Evolutionary conservation across 2,888 invertebrate species (phyloP), one percentile per base, ranked within the genome.

Genomic region (Meganola albula): DNA sequence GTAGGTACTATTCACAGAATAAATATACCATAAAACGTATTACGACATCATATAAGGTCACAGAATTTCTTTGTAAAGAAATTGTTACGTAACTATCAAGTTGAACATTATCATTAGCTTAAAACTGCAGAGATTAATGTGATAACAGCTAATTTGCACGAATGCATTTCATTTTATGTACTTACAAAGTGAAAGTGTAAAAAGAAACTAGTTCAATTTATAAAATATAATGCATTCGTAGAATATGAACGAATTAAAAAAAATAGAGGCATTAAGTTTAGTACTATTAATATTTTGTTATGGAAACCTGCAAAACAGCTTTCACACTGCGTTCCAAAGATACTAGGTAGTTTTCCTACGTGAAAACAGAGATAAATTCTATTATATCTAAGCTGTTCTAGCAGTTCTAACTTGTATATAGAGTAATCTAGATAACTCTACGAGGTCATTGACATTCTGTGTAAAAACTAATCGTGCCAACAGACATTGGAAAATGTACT

Each of bases 11-110:
- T 48, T 36, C 34, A 27, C 30, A 31, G 44, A 44, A 48, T 48
- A 42, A 39, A 42, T 43, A 35, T 36, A 37, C 36, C 24, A 36
- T 30, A 42, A 38, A 35, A 44, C 37, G 18, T 9, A 48, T 54
- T 54, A 33, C 53, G 24, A 50, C 36, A 53, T 33, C 30, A 34
- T 26, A 27, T 49, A 55, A 55, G 53, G 50, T 53, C 53, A 44
- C 10, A 22, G 20, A 28, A 50, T 45, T 54, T 54, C 41, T 48
- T 47, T 29, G 24, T 26, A 36, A 34, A 44, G 22, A 39, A 33
- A 33, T 31, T 10, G 4, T 53, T 38, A 30, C 12, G 35, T 29
- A 41, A 53, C 4, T 20, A 5, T 20, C 20, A 20, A 2, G 6
- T 7, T 20, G n/a, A 12, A 25, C 10, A 9, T 24, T 45, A 27